Conservation (phyloP, 2,888 invertebrate species). For the Venusia cambrica region DNA sequence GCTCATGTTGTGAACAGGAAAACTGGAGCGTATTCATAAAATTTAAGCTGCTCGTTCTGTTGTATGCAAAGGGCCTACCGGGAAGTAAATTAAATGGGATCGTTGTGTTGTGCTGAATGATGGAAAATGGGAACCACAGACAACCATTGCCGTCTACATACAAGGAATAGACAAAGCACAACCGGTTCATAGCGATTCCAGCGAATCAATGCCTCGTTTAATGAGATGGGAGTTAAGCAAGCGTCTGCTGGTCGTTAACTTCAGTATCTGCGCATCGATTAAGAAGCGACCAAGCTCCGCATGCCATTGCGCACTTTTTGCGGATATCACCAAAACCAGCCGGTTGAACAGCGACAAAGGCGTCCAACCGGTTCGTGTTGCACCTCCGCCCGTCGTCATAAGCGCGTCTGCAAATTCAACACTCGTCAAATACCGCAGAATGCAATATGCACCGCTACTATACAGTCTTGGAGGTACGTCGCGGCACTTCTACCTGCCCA, state of each 20-base stretch:
- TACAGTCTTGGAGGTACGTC: slow-evolving; percentile 41
- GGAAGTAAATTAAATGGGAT: slow-evolving; percentile 18
- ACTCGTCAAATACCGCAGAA: slow-evolving; percentile 72
- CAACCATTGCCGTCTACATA: slow-evolving; percentile 45
- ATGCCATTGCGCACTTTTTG: slow-evolving; percentile 73
- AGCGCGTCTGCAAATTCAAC: slow-evolving; percentile 73
- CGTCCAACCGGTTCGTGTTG: slow-evolving; percentile 74
- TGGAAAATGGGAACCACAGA: slow-evolving; percentile 49
- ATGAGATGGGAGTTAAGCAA: slow-evolving; percentile 53
- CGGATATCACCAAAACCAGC: slow-evolving; percentile 75
- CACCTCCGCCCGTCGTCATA: slow-evolving; percentile 62
- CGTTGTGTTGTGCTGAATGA: slow-evolving; percentile 32
- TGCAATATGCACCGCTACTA: slow-evolving; percentile 50
- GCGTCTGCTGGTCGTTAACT: slow-evolving; percentile 47
- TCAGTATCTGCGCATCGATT: slow-evolving; percentile 55
- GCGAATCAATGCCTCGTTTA: slow-evolving; percentile 60
- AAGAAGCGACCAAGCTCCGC: slow-evolving; percentile 58
- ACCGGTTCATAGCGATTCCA: slow-evolving; percentile 62
- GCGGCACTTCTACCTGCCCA: slow-evolving; percentile 32
- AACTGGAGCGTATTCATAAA: background rate
- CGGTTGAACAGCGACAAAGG: slow-evolving; percentile 66
- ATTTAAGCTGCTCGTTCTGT: background rate
- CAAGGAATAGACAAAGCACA: slow-evolving; percentile 46
- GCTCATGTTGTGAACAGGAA: background rate
- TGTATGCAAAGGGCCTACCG: background rate